Evolutionary conservation across 1,140 invertebrate genomes (phyloP), one percentile per base, ranked within the genome.

Genomic region (Aricia agestis): DNA sequence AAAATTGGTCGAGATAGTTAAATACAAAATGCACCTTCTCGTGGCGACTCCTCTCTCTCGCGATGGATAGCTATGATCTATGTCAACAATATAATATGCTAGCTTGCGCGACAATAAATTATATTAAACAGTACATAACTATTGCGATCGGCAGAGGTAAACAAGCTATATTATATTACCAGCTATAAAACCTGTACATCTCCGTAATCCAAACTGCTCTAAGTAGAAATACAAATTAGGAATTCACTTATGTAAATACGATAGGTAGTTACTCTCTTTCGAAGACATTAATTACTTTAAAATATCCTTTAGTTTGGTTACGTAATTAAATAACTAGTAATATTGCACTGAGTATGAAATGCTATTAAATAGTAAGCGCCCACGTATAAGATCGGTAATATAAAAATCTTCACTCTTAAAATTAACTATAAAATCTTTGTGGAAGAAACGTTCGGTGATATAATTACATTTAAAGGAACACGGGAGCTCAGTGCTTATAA

Each of bases 261-360:
- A 88, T 90, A 91, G 85, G 90, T 92, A 92, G 85, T 90, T 86
- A 89, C 86, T 85, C 84, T 86, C 83, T 85, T 84, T 86, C 81
- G 77, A 84, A 85, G 86, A 86, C 85, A 90, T 88, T 85, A 82
- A 86, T 89, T 87, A 89, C 87, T 91, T 92, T 92, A 91, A 90
- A 89, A 92, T 92, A 92, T 92, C 87, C 84, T 92, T 92, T 92
- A 92, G 92, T 92, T 92, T 92, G 92, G 92, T 92, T 92, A 92
- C 89, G 90, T 91, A 92, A 92, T 92, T 92, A 92, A 92, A 93
- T 92, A 93, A 93, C 93, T 93, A 93, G 93, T 93, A 92, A 93
- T 93, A 93, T 93, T 93, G 93, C 93, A 93, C 93, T 92, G 92
- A 92, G 91, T 92, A 92, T 92, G 91, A 92, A 92, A 92, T 90